Percentiles rank a stretch among this genome's conserved stretches.
Evolutionary conservation across 2,888 invertebrate species (phyloP).

Genomic region (Ophion ventricosus): DNA sequence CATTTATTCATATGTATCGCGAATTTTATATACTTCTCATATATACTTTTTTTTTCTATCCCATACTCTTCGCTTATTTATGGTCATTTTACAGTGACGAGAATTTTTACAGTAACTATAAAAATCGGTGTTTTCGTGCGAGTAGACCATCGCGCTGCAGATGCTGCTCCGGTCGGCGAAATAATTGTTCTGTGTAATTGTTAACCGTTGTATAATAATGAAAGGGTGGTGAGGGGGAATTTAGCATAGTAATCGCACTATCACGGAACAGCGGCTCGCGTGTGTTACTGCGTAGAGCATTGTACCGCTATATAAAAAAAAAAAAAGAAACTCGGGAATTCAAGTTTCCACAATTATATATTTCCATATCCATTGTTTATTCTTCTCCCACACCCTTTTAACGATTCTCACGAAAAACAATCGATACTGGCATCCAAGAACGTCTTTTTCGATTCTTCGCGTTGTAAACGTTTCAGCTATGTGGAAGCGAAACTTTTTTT

Average conservation of each 20-base stretch:
- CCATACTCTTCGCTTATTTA: background rate
- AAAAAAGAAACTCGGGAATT: constrained; percentile 8
- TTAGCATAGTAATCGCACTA: constrained; percentile 24
- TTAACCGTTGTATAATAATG: constrained; percentile 62
- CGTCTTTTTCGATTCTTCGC: background rate
- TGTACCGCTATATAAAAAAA: constrained; percentile 47
- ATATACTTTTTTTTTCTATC: background rate
- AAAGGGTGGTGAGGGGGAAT: constrained; percentile 26
- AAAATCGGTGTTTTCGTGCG: constrained; percentile 25
- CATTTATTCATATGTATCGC: no score
- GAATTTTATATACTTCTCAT: background rate
- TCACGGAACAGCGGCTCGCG: constrained; percentile 49
- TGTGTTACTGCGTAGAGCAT: constrained; percentile 58
- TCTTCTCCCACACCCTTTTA: constrained; percentile 12
- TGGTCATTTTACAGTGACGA: background rate
- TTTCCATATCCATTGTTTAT: constrained; percentile 33
- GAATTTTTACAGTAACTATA: background rate
- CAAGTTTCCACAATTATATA: constrained; percentile 47
- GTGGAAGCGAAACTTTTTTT: background rate
- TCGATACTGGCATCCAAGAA: constrained; percentile 43
- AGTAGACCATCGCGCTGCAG: constrained; percentile 44
- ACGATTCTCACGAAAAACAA: constrained; percentile 40
- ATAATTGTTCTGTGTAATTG: constrained; percentile 64
- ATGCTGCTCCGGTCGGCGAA: constrained; percentile 52
- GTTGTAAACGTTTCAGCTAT: no score